Percentiles rank a stretch among this genome's conserved stretches.
These are phyloP conservation scores for Hemicordylus capensis DNA, from an alignment of 2,113 vertebrate genomes.

Conservation along the genomic window DNA sequence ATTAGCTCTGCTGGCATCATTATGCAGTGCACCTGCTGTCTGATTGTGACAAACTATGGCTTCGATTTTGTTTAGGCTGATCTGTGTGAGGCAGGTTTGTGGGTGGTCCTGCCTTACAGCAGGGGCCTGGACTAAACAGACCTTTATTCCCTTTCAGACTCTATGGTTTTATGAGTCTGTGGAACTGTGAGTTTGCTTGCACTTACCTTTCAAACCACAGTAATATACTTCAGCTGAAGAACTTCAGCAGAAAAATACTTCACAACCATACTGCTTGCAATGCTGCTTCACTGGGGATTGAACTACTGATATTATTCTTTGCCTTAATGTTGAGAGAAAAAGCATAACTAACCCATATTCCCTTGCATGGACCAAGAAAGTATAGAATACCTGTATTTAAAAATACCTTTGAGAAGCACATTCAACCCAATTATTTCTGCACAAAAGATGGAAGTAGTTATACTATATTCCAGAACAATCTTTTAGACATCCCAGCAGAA, in stretches of 20 bases:
- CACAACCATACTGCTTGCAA: not conserved
- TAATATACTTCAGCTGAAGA: not conserved
- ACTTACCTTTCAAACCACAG: slow-evolving; percentile 3
- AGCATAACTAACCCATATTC: not conserved
- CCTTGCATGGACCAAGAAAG: not conserved
- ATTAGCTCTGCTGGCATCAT: not conserved
- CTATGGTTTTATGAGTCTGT: not conserved
- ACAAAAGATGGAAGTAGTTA: not conserved
- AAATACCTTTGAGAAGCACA: not conserved
- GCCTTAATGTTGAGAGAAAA: slow-evolving; percentile 8
- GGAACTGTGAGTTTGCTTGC: not conserved
- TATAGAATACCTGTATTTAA: not conserved
- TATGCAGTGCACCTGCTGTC: not conserved
- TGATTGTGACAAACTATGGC: not conserved
- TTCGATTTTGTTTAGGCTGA: not conserved
- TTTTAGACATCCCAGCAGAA: not conserved
- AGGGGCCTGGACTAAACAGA: not conserved
- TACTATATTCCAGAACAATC: not conserved
- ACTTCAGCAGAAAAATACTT: not conserved
- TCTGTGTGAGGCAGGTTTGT: not conserved
- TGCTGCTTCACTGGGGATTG: not conserved
- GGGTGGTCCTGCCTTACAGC: not conserved
- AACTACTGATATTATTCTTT: not conserved
- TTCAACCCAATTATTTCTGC: slow-evolving; percentile 2
- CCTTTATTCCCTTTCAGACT: not conserved